Evolutionary conservation across 2,113 vertebrate species (phyloP).

Genomic region (Ophthalmolycus amberensis): DNA sequence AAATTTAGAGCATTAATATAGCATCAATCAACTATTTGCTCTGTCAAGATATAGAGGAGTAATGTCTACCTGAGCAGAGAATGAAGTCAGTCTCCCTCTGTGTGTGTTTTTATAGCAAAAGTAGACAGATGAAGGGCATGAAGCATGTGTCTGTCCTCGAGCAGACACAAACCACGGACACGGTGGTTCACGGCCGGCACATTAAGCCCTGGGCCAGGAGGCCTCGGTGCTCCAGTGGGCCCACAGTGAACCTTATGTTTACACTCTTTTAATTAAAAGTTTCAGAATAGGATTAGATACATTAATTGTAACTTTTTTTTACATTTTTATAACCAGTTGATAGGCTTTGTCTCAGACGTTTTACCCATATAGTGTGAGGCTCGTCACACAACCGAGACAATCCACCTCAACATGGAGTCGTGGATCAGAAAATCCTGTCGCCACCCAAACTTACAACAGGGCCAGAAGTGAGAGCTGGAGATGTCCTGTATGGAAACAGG

Average conservation of each 20-base stretch:
- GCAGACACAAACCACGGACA: too few relatives aligned
- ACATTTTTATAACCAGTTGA: neutral
- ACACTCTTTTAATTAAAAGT: neutral
- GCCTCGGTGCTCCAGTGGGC: neutral
- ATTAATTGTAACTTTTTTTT: neutral
- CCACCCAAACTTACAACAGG: neutral
- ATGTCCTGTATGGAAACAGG: constrained; percentile 66
- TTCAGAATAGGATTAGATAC: neutral
- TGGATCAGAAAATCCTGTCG: neutral
- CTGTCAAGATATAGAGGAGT: too few relatives aligned
- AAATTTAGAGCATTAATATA: too few relatives aligned
- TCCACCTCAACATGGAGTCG: neutral
- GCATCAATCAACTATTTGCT: too few relatives aligned
- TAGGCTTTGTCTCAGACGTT: neutral
- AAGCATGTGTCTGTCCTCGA: neutral
- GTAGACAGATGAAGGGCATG: neutral
- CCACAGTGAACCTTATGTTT: neutral
- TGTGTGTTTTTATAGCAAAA: neutral
- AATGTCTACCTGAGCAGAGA: too few relatives aligned
- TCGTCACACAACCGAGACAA: neutral
- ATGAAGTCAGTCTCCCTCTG: too few relatives aligned
- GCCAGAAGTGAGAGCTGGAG: constrained; percentile 63
- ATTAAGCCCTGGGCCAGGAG: neutral
- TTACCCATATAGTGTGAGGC: neutral
- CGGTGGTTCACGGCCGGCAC: too few relatives aligned